A percentile compares a stretch with the other conserved stretches of the same genome.
phyloP scores from a whole-genome alignment of 2,888 invertebrate species.

The Lithophane ornitopus region DNA sequence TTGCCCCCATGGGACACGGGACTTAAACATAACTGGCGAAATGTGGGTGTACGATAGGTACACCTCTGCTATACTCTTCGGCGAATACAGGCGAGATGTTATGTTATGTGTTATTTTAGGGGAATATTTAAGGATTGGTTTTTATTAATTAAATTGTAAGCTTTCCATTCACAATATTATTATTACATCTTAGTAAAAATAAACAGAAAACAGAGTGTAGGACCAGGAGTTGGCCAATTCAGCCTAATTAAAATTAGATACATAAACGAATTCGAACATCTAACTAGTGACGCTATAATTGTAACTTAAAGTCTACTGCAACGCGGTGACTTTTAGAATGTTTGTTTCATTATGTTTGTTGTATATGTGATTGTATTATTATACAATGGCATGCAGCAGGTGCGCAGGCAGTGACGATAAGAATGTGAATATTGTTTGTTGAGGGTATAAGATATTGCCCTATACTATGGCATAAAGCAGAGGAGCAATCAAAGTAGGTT shows the following conservation, averaged over 20 bases:
- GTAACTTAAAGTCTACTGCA: neutral
- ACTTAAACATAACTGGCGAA: too few species aligned
- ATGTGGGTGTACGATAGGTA: too few species aligned
- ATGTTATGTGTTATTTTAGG: neutral
- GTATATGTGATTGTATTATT: neutral
- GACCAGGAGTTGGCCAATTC: neutral
- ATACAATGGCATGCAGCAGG: neutral
- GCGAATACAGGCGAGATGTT: too few species aligned
- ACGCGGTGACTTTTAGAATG: neutral
- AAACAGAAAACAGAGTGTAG: neutral
- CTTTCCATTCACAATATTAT: neutral
- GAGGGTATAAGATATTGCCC: too few species aligned
- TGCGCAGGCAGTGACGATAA: neutral
- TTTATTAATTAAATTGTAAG: neutral
- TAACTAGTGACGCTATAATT: neutral
- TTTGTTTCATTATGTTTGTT: neutral
- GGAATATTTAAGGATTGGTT: neutral
- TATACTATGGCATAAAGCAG: constrained; percentile 2
- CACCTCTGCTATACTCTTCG: too few species aligned
- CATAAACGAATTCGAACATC: neutral
- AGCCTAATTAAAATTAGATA: neutral
- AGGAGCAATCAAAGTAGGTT: constrained; percentile 34
- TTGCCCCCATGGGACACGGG: too few species aligned
- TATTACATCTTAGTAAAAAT: neutral
- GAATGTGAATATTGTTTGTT: neutral